These are phyloP conservation scores for Drosophila lacicola DNA, from an alignment of 2,888 invertebrate species.

Conservation along the genomic window DNA sequence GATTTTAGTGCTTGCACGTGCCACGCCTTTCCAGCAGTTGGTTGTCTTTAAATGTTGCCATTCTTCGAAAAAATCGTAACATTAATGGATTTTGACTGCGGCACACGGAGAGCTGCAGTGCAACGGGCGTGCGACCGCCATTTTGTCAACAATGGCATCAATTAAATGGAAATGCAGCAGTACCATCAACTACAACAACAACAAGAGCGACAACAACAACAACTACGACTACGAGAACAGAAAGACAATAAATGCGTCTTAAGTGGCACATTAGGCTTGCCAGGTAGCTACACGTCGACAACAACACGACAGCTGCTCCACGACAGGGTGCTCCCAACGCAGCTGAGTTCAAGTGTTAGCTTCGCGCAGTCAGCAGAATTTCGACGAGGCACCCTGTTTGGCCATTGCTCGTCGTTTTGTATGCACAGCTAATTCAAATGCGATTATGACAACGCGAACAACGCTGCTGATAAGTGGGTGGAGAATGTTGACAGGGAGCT, in stretches of 20 bases:
- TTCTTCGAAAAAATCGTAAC: slow-evolving; percentile 20
- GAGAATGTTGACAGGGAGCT: slow-evolving; percentile 7
- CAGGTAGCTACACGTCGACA: slow-evolving; percentile 52
- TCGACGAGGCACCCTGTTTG: slow-evolving; percentile 58
- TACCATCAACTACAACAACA: slow-evolving; percentile 29
- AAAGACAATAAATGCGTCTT: slow-evolving; percentile 79
- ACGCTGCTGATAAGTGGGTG: slow-evolving; percentile 33
- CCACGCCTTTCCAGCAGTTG: slow-evolving; percentile 27
- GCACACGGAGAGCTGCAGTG: slow-evolving; percentile 24
- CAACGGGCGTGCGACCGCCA: slow-evolving; percentile 64
- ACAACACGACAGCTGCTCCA: slow-evolving; percentile 11
- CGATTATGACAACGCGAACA: slow-evolving; percentile 78
- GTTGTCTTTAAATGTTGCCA: slow-evolving; percentile 13
- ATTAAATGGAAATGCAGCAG: slow-evolving; percentile 77
- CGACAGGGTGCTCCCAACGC: slow-evolving; percentile 45
- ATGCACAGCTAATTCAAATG: slow-evolving; percentile 78
- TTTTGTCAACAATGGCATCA: slow-evolving; percentile 80
- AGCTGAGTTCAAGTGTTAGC: not conserved
- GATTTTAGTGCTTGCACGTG: slow-evolving; percentile 28
- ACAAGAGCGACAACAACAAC: slow-evolving; percentile 23
- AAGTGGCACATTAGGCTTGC: slow-evolving; percentile 76
- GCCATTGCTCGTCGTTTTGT: slow-evolving; percentile 53
- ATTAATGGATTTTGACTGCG: slow-evolving; percentile 62
- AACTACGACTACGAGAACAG: slow-evolving; percentile 29
- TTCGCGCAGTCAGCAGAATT: not conserved